Evolutionary conservation across 37 sponge, comb jelly and placozoan genomes (phyloP), one percentile per base, ranked within the genome.

Genomic region (Chondrosia reniformis): DNA sequence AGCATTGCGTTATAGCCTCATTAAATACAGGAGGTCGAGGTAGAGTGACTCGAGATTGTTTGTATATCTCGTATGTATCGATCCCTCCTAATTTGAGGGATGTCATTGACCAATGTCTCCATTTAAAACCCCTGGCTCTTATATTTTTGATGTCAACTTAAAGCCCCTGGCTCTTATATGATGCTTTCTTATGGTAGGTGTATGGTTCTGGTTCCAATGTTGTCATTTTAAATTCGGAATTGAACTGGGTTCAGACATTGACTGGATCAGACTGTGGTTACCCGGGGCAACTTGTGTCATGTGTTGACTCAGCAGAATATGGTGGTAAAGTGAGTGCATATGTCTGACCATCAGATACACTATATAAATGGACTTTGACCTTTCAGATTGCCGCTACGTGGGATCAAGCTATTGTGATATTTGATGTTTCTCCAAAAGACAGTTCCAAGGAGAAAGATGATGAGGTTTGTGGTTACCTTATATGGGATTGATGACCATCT

Each of bases 141-240:
- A n/a, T n/a, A n/a, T n/a, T n/a, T n/a, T n/a, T n/a, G n/a, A n/a
- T n/a, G n/a, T n/a, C n/a, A n/a, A n/a, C n/a, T n/a, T n/a, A n/a
- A n/a, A n/a, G n/a, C n/a, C n/a, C n/a, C n/a, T n/a, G n/a, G n/a
- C n/a, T n/a, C n/a, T n/a, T n/a, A n/a, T n/a, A n/a, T n/a, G n/a
- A n/a, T n/a, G n/a, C n/a, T n/a, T n/a, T n/a, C n/a, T n/a, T n/a
- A n/a, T 63, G n/a, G 15, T 63, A 94, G 95, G 93, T 82, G 17
- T 94, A 91, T 79, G 92, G 92, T 10, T 94, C 92, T 15, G 95
- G 89, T 13, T 76, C 67, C 30, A 82, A 84, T 74, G 79, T 91
- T 7, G 79, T 94, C 8, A 45, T 94, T 12, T 46, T 94, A 36
- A 79, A 84, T 46, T 79, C 76, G 37, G 46, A 63, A 3, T 52